Evolutionary conservation across 2,888 invertebrate genomes (phyloP).

Genomic region (Cordylochernes scorpioides): DNA sequence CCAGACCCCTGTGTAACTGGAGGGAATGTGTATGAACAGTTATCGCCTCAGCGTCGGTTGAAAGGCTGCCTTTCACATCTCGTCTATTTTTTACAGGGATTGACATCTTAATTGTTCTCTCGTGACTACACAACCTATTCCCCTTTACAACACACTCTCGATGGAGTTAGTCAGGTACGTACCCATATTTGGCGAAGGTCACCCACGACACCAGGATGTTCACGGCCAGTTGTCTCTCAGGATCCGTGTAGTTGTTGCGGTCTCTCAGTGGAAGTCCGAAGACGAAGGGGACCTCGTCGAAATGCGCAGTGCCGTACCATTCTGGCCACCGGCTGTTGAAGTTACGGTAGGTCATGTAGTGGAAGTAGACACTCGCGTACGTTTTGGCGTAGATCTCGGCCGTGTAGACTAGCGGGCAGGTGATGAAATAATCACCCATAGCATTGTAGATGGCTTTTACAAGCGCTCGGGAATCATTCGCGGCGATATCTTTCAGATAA

Average conservation of each 20-base stretch:
- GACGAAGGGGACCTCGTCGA: conserved; percentile 8
- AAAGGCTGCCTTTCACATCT: too few species aligned
- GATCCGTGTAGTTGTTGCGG: conserved; percentile 3
- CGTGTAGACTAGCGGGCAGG: conserved; percentile 5
- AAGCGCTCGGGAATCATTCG: conserved; percentile 3
- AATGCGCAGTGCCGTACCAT: conserved; percentile 11
- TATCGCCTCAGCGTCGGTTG: too few species aligned
- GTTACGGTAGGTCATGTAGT: conserved; percentile 6
- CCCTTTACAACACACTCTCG: too few species aligned
- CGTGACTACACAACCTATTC: too few species aligned
- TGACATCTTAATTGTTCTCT: too few species aligned
- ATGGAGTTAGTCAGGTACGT: not conserved
- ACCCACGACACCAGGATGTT: conserved; percentile 7
- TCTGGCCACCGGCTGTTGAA: conserved; percentile 2
- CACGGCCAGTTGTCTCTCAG: conserved; percentile 2
- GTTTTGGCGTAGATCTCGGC: conserved; percentile 6
- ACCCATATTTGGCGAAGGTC: conserved; percentile 7
- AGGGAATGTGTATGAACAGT: too few species aligned
- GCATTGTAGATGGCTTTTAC: conserved; percentile 4
- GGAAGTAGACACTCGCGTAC: conserved; percentile 7
- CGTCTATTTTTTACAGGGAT: too few species aligned
- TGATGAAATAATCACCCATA: conserved; percentile 7
- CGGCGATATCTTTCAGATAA: conserved; percentile 3
- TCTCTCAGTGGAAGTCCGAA: conserved; percentile 6
- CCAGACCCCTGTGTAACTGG: too few species aligned